These are phyloP conservation scores for Chinchilla lanigera DNA, from an alignment of 2,113 vertebrate species.

Conservation along the genomic window DNA sequence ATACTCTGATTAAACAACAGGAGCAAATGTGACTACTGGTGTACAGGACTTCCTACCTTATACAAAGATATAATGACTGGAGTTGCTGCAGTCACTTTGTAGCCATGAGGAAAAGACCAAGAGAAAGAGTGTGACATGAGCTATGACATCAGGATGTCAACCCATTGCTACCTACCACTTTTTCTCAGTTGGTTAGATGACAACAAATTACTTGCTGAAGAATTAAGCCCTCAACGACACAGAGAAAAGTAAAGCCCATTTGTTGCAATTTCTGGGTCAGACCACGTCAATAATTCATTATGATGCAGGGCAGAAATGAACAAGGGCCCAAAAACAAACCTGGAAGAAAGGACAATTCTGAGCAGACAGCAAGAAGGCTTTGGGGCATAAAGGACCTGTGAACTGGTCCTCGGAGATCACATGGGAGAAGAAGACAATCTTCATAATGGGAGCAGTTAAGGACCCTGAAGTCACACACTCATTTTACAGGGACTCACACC, in stretches of 20 bases:
- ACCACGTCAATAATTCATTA: neutral
- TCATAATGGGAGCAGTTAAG: neutral
- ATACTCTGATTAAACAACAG: neutral
- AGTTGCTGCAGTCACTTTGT: neutral
- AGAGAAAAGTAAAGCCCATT: neutral
- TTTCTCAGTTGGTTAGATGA: neutral
- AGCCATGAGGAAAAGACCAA: neutral
- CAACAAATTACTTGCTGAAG: neutral
- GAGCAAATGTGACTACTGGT: neutral
- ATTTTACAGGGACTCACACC: neutral
- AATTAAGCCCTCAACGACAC: constrained; percentile 9
- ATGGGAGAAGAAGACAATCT: neutral
- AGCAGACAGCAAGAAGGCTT: neutral
- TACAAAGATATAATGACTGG: neutral
- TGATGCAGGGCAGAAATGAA: neutral
- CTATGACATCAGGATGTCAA: neutral
- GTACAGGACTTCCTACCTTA: neutral
- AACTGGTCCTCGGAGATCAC: neutral
- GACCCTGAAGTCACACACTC: neutral
- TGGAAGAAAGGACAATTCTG: neutral
- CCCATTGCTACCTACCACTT: neutral
- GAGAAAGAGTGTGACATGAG: neutral
- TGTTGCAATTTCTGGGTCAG: neutral
- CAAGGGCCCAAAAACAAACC: neutral
- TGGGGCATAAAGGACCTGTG: neutral